These are phyloP conservation scores for Onychomys torridus DNA, from an alignment of 2,797 vertebrate species.

Conservation along the genomic window DNA sequence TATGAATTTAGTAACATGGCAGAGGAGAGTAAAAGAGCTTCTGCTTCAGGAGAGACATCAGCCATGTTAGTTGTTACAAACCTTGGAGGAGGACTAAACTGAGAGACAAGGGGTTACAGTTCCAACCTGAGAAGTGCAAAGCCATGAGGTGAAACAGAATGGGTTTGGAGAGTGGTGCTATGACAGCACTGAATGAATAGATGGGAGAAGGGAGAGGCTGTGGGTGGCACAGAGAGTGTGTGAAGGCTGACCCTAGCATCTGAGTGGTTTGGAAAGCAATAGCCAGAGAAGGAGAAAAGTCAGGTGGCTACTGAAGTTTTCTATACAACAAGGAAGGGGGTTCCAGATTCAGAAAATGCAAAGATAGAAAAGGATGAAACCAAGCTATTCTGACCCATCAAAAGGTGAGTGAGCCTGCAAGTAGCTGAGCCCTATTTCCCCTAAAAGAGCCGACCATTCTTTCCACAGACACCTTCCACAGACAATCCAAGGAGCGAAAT, in stretches of 20 bases:
- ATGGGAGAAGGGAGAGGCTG: neutral
- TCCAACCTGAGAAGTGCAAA: neutral
- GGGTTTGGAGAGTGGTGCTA: neutral
- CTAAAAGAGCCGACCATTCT: neutral
- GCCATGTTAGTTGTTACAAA: neutral
- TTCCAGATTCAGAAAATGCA: conserved; percentile 38
- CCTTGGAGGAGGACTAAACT: neutral
- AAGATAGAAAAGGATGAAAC: neutral
- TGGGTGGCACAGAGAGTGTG: accelerated
- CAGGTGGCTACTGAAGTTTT: neutral
- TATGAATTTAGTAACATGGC: neutral
- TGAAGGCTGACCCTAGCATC: neutral
- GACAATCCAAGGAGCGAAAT: neutral
- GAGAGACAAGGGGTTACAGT: neutral
- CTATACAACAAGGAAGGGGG: neutral
- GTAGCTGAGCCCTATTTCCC: neutral
- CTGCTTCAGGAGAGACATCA: neutral
- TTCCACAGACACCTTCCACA: too few species aligned
- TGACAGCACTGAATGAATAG: neutral
- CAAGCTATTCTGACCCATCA: neutral
- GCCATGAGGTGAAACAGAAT: neutral
- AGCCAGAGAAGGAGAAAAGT: neutral
- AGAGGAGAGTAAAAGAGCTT: neutral
- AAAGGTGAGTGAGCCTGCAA: conserved; percentile 4
- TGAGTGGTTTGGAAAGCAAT: neutral